These are phyloP conservation scores for Drosophila busckii DNA, from an alignment of 1,140 invertebrate species.

Conservation along the genomic window DNA sequence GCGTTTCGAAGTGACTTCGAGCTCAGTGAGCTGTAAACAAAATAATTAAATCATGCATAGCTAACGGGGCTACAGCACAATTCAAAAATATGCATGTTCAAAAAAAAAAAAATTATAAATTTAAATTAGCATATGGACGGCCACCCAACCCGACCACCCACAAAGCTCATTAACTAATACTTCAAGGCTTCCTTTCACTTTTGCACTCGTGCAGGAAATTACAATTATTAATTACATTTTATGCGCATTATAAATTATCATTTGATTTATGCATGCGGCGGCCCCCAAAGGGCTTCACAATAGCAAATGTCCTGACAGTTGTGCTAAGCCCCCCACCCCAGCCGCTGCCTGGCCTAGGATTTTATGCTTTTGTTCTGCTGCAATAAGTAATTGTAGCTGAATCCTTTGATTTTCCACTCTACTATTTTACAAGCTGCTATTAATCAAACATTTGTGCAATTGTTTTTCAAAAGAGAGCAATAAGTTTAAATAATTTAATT, in stretches of 20 bases:
- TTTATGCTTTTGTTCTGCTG: no score
- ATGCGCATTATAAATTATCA: conserved; percentile 47
- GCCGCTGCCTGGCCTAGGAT: no score
- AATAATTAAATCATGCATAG: no score
- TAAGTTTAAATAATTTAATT: no score
- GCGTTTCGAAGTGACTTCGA: no score
- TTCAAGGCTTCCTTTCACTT: background rate
- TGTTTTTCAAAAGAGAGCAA: background rate
- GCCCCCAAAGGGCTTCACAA: background rate
- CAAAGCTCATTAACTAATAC: background rate
- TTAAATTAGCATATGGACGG: no score
- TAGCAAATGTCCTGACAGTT: background rate
- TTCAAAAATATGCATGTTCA: no score
- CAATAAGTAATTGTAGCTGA: background rate
- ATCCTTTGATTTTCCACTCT: background rate
- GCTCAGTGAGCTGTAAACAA: no score
- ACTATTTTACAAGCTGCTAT: background rate
- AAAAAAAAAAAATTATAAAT: no score
- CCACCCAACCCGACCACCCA: no score
- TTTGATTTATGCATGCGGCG: conserved; percentile 49
- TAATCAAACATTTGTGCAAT: conserved; percentile 20
- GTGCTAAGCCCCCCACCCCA: conserved; percentile 5
- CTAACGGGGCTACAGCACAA: no score
- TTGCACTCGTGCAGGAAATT: conserved; percentile 28
- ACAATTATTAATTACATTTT: conserved; percentile 63